These are phyloP conservation scores for Tachysurus vachellii DNA, from an alignment of 2,113 vertebrate genomes.

Conservation along the genomic window DNA sequence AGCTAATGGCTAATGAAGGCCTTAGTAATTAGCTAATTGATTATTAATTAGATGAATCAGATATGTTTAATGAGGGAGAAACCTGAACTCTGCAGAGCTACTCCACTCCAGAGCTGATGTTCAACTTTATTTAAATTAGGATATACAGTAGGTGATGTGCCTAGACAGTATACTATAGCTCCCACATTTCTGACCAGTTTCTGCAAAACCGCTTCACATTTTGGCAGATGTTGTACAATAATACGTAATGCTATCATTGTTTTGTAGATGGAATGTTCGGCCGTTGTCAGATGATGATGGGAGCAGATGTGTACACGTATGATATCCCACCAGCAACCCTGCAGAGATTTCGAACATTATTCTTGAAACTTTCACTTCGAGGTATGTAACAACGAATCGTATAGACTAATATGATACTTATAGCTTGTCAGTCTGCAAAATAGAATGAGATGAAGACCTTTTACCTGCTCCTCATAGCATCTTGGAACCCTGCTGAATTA, in stretches of 20 bases:
- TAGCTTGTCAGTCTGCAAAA: neutral
- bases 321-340: constrained; percentile 80
- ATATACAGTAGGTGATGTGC: neutral
- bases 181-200: neutral
- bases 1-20: neutral
- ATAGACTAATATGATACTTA: neutral
- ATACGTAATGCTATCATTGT: neutral
- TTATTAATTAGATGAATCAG: neutral
- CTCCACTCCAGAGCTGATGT: neutral
- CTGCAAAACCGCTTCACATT: neutral
- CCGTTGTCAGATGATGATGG: constrained; percentile 81
- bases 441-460: neutral
- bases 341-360: constrained; percentile 78
- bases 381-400: constrained; percentile 67
- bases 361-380: constrained; percentile 84
- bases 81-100: neutral
- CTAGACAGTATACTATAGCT: neutral
- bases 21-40: neutral
- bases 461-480: neutral
- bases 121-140: neutral
- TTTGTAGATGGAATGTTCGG: constrained; percentile 89
- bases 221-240: neutral
- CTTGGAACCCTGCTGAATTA: neutral
- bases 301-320: constrained; percentile 77
- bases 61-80: neutral